Evolutionary conservation across 2,797 vertebrate genomes (phyloP).

Genomic region (Morelia viridis): DNA sequence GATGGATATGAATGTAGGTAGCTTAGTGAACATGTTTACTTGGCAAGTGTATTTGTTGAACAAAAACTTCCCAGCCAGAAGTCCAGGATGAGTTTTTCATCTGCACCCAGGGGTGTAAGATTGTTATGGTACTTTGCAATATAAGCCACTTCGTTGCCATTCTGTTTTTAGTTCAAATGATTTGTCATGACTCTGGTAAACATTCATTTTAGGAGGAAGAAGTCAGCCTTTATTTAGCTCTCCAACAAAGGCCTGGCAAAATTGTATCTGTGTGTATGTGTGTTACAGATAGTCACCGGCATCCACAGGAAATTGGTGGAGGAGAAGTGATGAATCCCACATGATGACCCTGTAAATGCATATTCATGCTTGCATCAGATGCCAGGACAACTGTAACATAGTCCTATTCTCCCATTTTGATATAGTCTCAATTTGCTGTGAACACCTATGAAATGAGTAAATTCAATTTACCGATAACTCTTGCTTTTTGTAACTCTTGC

Average conservation of each 20-base stretch:
- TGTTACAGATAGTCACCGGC: not conserved
- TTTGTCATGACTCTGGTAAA: not conserved
- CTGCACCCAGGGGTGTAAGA: slow-evolving; percentile 37
- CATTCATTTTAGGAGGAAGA: not conserved
- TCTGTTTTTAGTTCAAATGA: not conserved
- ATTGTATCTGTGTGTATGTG: not conserved
- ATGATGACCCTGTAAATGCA: not conserved
- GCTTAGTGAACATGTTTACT: slow-evolving; percentile 64
- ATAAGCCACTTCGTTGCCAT: slow-evolving; percentile 19
- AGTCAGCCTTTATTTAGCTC: not conserved
- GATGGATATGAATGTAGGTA: slow-evolving; percentile 68
- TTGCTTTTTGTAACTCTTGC: no score
- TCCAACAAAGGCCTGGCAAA: not conserved
- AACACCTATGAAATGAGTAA: not conserved
- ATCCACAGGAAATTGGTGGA: not conserved
- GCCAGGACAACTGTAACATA: not conserved
- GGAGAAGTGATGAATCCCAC: not conserved
- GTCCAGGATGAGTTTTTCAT: slow-evolving; percentile 40
- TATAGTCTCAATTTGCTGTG: not conserved
- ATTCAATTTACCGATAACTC: not conserved
- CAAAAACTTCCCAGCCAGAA: slow-evolving; percentile 46
- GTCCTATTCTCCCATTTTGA: not conserved
- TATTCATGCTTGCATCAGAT: not conserved
- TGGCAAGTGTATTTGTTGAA: slow-evolving; percentile 61
- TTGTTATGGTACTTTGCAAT: slow-evolving; percentile 18